A percentile compares a stretch with the other conserved stretches of the same genome.
These are phyloP conservation scores for Columba guinea DNA, from an alignment of 2,797 vertebrate species.

Conservation along the genomic window DNA sequence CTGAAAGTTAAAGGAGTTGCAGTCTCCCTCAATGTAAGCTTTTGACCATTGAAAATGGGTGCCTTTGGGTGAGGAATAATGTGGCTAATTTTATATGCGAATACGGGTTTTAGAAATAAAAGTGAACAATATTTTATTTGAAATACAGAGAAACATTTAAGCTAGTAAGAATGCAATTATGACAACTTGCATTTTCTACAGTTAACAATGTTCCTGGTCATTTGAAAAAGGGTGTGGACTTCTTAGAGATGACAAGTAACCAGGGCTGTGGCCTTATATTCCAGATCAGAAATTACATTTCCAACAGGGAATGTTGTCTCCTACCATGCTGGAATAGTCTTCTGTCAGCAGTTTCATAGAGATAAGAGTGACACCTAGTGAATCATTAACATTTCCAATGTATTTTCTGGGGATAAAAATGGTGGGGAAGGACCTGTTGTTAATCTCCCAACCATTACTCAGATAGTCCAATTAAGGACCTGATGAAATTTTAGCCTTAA, in stretches of 20 bases:
- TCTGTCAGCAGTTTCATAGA: background rate
- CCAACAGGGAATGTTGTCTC: background rate
- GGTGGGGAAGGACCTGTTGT: background rate
- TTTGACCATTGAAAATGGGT: background rate
- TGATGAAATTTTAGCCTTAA: background rate
- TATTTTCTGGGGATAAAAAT: background rate
- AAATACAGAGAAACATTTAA: background rate
- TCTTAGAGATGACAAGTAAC: background rate
- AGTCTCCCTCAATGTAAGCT: background rate
- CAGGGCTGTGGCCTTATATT: background rate
- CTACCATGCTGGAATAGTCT: background rate
- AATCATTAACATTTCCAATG: background rate
- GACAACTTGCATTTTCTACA: background rate
- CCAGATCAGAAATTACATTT: background rate
- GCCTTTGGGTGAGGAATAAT: background rate
- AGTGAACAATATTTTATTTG: background rate
- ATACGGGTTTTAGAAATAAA: background rate
- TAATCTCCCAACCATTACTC: background rate
- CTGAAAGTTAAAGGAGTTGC: background rate
- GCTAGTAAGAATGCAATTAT: background rate
- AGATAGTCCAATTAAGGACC: background rate
- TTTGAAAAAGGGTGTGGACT: background rate
- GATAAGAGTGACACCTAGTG: conserved; percentile 29
- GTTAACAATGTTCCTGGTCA: background rate
- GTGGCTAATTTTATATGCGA: background rate